These are phyloP conservation scores for Limonius californicus DNA, from an alignment of 1,140 invertebrate species.

Conservation along the genomic window DNA sequence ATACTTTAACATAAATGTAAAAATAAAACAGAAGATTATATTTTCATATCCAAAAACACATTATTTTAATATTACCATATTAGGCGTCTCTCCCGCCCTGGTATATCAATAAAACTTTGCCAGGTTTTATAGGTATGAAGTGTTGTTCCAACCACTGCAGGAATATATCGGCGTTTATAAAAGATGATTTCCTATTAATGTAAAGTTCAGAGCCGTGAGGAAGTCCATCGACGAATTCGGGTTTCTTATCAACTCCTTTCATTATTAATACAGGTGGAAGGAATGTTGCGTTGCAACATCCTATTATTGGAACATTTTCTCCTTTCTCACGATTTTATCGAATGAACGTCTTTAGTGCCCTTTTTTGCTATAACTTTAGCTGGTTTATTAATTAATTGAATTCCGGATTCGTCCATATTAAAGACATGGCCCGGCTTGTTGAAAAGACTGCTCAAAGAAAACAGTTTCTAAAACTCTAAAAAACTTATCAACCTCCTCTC, in stretches of 20 bases:
- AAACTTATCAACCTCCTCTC: slow-evolving; percentile 34
- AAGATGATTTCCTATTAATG: neutral
- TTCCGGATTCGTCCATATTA: neutral
- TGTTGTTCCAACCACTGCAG: neutral
- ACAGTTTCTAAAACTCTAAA: slow-evolving; percentile 34
- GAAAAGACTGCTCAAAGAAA: neutral
- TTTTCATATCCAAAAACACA: too few species aligned
- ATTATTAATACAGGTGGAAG: neutral
- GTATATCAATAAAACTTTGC: neutral
- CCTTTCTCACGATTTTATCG: neutral
- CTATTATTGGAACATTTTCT: neutral
- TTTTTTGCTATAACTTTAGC: neutral
- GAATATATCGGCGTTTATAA: neutral
- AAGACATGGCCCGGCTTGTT: neutral
- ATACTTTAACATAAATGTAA: too few species aligned
- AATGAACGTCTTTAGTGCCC: neutral
- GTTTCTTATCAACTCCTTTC: neutral
- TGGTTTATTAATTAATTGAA: neutral
- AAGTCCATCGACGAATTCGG: neutral
- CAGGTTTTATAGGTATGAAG: neutral
- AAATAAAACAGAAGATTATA: too few species aligned
- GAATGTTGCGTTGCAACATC: too few species aligned
- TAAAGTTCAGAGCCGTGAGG: neutral
- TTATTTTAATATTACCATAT: too few species aligned
- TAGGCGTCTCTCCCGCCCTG: too few species aligned